A percentile compares a stretch with the other conserved stretches of the same genome.
phyloP scores from a whole-genome alignment of 2,113 vertebrate species.

The Neotoma lepida region DNA sequence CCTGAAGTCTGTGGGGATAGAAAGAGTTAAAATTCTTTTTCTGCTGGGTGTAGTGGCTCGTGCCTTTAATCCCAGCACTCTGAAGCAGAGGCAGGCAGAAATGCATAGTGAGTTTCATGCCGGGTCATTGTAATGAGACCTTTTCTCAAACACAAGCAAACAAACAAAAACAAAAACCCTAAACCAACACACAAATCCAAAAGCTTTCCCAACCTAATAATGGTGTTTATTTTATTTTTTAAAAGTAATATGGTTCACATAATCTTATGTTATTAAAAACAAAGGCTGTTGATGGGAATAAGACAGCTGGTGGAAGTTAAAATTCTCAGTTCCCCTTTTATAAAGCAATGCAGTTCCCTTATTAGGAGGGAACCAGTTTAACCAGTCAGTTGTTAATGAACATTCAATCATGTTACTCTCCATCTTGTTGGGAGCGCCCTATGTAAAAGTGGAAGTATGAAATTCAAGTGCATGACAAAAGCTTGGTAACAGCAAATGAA shows the following conservation, averaged over 20 bases:
- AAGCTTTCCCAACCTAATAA: neutral
- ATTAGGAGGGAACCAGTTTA: neutral
- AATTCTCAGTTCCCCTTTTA: neutral
- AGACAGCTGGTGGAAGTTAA: neutral
- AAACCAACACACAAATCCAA: neutral
- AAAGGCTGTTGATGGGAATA: neutral
- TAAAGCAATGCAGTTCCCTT: neutral
- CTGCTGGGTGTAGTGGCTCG: neutral
- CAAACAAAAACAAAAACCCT: neutral
- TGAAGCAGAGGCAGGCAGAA: neutral
- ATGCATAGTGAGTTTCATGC: neutral
- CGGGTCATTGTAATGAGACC: neutral
- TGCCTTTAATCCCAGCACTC: neutral
- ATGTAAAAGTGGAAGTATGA: neutral
- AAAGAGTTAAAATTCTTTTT: neutral
- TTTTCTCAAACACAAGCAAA: neutral
- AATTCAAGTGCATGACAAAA: neutral
- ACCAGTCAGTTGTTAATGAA: neutral
- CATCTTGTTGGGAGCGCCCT: neutral
- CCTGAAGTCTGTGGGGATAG: neutral
- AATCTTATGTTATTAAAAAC: neutral
- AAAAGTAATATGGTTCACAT: neutral
- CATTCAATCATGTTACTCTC: neutral
- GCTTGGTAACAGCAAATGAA: too few species aligned
- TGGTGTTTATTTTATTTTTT: neutral